Base-by-base conservation (phyloP, 2,113 vertebrate genomes). In the Eulemur rufifrons region DNA sequence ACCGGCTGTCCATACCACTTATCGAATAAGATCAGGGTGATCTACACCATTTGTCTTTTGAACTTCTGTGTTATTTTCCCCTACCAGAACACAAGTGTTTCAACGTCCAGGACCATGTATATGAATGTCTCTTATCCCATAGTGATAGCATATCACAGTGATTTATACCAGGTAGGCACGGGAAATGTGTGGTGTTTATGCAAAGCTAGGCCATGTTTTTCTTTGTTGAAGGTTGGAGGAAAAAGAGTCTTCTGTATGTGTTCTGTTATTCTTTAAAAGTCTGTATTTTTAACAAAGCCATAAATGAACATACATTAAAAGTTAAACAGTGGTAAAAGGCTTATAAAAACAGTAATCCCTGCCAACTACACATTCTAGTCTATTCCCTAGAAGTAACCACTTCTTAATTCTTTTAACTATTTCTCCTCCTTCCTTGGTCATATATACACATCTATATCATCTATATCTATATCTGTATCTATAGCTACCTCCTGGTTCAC, bases 251-350 rank as follows among this genome's bases (percentile, higher is more conserved):
- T 86, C 18, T 45, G 15, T 39, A 42, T 63, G 29, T 77, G 50
- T 84, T 94, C 86, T 91, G 50, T 50, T 81, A 85, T 39, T 96
- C 21, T 93, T 90, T 71, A 66, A 89, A 91, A 42, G 11, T 59
- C 12, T 89, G 47, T 50, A 89, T 88, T 68, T 68, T 94, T 86
- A 86, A 89, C 59, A 80, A 61, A 95, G 64, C 81, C 21, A 76
- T 78, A 81, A 76, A 52, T 68, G 61, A 92, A 54, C 34, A 86
- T 86, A 47, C 39, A 88, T 88, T 95, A 68, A 91, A 91, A 87
- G 59, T 80, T 97, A 88, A 95, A 93, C 56, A 42, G 29, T 52
- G 39, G 34, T 52, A 82, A 90, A 32, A 86, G 59, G 17, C 32
- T 85, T 86, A 83, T 85, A 50, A 74, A 89, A 94, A 59, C 20